Evolutionary conservation across 1,140 invertebrate genomes (phyloP).

Genomic region (Cherax destructor): DNA sequence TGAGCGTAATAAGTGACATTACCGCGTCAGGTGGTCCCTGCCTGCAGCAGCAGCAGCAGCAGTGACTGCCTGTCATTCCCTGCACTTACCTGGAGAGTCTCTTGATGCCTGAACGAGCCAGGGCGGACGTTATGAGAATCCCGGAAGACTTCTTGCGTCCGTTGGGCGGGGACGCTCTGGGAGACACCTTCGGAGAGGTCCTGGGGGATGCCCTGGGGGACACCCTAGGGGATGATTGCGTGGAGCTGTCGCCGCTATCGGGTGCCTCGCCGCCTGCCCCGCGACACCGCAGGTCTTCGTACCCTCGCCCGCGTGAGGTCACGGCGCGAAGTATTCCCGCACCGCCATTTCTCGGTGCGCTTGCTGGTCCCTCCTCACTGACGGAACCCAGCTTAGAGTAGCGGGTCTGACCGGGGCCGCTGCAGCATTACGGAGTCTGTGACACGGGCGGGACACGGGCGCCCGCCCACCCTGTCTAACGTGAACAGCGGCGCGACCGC

Average conservation of each 20-base stretch:
- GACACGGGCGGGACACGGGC: conserved; percentile 45
- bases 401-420: conserved; percentile 7
- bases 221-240: conserved; percentile 9
- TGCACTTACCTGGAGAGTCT: conserved; percentile 50
- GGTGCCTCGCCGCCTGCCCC: conserved; percentile 51
- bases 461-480: background rate
- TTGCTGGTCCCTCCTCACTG: conserved; percentile 4
- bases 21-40: background rate
- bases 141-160: conserved; percentile 29
- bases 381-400: conserved; percentile 42
- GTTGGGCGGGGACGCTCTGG: conserved; percentile 3
- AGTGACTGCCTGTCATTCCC: background rate
- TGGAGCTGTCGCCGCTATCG: conserved; percentile 51
- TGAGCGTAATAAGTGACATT: background rate
- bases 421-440: background rate
- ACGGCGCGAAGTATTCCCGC: conserved; percentile 48
- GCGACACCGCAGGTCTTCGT: conserved; percentile 59
- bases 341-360: background rate
- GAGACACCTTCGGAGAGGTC: background rate
- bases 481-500: conserved; percentile 25
- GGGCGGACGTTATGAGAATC: conserved; percentile 60
- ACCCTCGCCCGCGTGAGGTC: conserved; percentile 44
- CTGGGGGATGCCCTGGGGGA: background rate
- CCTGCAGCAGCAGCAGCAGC: background rate
- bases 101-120: conserved; percentile 54